Evolutionary conservation across 2,797 vertebrate species (phyloP).

Genomic region (Characodon lateralis): DNA sequence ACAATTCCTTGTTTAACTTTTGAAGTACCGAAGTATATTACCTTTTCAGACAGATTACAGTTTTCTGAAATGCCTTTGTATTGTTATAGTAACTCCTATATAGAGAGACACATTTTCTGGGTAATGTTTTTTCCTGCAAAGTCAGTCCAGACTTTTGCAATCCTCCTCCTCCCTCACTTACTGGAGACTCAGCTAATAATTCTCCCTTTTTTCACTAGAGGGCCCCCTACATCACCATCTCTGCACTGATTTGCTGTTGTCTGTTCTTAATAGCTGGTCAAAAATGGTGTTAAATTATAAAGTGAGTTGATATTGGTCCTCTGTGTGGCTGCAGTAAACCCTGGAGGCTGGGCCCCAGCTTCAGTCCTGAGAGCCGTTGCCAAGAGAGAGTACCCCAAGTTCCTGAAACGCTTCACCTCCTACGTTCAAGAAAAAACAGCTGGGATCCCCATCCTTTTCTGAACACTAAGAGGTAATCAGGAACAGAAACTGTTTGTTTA

Average conservation of each 20-base stretch:
- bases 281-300: not conserved
- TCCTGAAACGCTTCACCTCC: conserved; percentile 96
- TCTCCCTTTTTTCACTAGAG: conserved; percentile 12
- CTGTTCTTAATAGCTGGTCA: not conserved
- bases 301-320: conserved; percentile 6
- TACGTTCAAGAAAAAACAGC: conserved; percentile 97
- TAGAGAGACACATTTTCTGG: not conserved
- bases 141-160: conserved; percentile 4
- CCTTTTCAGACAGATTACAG: too few relatives aligned
- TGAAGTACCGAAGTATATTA: too few relatives aligned
- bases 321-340: conserved; percentile 67
- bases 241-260: not conserved
- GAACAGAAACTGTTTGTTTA: not conserved
- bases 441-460: conserved; percentile 93
- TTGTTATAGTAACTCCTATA: not conserved
- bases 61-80: not conserved
- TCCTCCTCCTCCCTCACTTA: too few relatives aligned
- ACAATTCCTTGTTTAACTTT: not conserved
- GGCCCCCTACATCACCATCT: not conserved
- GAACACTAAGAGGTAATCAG: conserved; percentile 59
- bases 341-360: conserved; percentile 97
- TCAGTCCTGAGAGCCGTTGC: conserved; percentile 96
- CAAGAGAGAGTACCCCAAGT: conserved; percentile 97
- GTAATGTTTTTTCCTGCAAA: not conserved
- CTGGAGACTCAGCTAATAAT: not conserved